These are phyloP conservation scores for Propithecus coquereli DNA, from an alignment of 2,113 vertebrate genomes.

Conservation along the genomic window DNA sequence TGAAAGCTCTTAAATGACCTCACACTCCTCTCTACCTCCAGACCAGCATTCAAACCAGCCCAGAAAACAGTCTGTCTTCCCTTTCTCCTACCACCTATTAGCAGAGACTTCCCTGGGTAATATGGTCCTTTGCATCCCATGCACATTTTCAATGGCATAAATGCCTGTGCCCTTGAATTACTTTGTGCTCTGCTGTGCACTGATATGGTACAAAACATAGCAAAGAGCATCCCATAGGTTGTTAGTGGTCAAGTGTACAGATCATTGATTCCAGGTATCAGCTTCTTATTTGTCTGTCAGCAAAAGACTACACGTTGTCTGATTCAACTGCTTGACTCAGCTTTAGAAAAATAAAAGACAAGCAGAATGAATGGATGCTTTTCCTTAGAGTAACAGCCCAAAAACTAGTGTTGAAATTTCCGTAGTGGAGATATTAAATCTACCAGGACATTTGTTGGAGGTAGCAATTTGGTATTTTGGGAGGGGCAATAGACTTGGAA, in stretches of 20 bases:
- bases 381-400: conserved; percentile 32
- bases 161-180: neutral
- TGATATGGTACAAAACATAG: neutral
- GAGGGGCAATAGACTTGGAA: conserved; percentile 30
- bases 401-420: neutral
- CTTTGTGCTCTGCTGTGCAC: neutral
- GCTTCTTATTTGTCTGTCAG: neutral
- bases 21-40: neutral
- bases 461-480: conserved; percentile 49
- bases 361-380: conserved; percentile 35
- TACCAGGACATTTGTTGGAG: conserved; percentile 43
- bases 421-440: conserved; percentile 42
- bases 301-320: conserved; percentile 25
- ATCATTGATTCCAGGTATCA: neutral
- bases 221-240: neutral
- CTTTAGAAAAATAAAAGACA: conserved; percentile 34
- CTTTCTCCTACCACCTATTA: neutral
- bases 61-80: neutral
- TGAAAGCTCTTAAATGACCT: neutral
- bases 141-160: neutral
- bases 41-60: neutral
- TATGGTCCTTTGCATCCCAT: neutral
- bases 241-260: neutral
- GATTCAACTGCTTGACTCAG: conserved; percentile 1
- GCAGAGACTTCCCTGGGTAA: neutral